phyloP scores from a whole-genome alignment of 2,113 vertebrate genomes.

The Oreocharis arfaki region DNA sequence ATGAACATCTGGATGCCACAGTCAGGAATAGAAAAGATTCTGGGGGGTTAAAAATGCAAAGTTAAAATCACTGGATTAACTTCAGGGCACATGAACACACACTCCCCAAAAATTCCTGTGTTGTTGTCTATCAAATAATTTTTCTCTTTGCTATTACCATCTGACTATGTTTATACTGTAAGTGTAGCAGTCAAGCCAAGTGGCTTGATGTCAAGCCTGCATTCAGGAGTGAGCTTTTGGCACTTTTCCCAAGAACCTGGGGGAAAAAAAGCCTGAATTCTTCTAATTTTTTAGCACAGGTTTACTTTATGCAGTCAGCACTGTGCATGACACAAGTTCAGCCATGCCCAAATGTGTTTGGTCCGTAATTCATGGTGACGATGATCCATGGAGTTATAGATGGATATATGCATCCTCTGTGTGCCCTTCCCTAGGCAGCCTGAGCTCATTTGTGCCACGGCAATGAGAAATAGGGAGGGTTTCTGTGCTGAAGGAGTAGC shows the following conservation, averaged over 20 bases:
- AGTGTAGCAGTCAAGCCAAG: background rate
- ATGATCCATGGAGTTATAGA: background rate
- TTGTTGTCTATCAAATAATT: background rate
- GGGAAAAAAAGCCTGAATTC: rapidly evolving
- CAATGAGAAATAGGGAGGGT: rapidly evolving
- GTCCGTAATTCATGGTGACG: background rate
- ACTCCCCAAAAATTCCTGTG: background rate
- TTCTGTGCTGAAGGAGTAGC: background rate
- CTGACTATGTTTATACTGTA: background rate
- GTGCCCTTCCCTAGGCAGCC: background rate
- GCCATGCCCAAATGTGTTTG: background rate
- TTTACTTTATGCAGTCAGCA: background rate
- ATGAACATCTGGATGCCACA: background rate
- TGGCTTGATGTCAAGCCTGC: background rate
- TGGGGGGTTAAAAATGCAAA: background rate
- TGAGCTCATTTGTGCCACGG: background rate
- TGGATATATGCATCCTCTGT: background rate
- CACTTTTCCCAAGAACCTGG: background rate
- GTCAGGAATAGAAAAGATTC: background rate
- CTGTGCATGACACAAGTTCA: rapidly evolving
- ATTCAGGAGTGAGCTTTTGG: background rate
- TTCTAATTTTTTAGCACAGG: background rate
- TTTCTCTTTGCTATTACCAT: background rate
- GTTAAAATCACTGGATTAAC: background rate
- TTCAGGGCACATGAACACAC: background rate